Evolutionary conservation across 2,888 invertebrate species (phyloP).

Genomic region (Aspidapion aeneum): DNA sequence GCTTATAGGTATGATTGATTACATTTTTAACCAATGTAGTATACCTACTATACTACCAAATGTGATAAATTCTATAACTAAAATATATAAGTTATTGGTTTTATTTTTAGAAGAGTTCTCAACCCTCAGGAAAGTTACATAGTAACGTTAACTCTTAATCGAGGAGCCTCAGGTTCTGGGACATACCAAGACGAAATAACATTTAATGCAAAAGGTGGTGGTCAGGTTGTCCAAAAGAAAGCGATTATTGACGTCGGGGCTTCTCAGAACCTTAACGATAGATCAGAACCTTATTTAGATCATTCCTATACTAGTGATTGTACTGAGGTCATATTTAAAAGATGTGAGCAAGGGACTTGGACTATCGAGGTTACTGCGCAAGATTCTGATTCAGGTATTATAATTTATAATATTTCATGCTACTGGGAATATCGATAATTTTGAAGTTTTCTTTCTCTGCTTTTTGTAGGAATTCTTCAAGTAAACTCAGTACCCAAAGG

Average conservation of each 20-base stretch:
- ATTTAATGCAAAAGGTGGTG: constrained; percentile 53
- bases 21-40: constrained; percentile 1
- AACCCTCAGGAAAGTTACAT: constrained; percentile 53
- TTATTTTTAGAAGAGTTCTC: constrained; percentile 30
- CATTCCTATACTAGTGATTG: constrained; percentile 48
- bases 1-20: constrained; percentile 53
- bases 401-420: background rate
- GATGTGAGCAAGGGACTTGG: constrained; percentile 67
- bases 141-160: constrained; percentile 49
- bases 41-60: constrained; percentile 2
- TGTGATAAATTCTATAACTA: too few species aligned
- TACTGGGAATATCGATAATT: background rate
- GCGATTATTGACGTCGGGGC: constrained; percentile 46
- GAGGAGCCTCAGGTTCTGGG: constrained; percentile 30
- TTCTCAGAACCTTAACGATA: constrained; percentile 30
- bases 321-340: constrained; percentile 44
- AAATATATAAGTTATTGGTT: too few species aligned
- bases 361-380: constrained; percentile 63
- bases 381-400: constrained; percentile 61
- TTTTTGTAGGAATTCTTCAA: constrained; percentile 54
- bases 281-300: constrained; percentile 36
- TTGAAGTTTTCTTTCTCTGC: background rate
- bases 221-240: constrained; percentile 45
- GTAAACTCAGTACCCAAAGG: constrained; percentile 58
- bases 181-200: constrained; percentile 58